phyloP scores from a whole-genome alignment of 2,113 vertebrate genomes.

The Otis tarda region DNA sequence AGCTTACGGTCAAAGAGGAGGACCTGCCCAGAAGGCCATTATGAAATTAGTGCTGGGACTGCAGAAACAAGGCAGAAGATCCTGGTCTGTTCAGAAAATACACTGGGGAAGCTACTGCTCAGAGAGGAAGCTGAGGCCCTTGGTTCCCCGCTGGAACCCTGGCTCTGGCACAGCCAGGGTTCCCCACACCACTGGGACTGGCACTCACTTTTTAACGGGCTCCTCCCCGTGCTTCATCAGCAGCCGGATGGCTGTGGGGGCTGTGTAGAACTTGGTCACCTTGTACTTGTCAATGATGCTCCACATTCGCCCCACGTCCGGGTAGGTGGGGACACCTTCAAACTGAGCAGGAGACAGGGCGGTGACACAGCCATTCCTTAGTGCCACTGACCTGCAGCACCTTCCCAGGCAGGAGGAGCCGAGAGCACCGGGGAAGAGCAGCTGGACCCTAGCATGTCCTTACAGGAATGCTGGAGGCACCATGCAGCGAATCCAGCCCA shows the following conservation, averaged over 20 bases:
- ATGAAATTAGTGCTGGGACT: not conserved
- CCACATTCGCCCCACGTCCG: slow-evolving; percentile 90
- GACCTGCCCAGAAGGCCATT: not conserved
- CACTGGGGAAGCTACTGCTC: not conserved
- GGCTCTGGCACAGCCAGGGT: not conserved
- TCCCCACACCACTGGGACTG: no score
- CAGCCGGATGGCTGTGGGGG: slow-evolving; percentile 93
- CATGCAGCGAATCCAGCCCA: not conserved
- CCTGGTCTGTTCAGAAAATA: not conserved
- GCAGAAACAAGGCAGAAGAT: not conserved
- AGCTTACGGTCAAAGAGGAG: not conserved
- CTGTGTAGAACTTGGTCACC: slow-evolving; percentile 97
- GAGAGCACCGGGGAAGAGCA: not conserved
- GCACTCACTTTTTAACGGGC: slow-evolving; percentile 87
- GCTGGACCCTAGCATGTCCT: not conserved
- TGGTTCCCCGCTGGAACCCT: not conserved
- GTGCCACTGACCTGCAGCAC: not conserved
- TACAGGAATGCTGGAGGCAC: not conserved
- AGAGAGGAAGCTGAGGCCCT: no score
- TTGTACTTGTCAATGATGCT: slow-evolving; percentile 92
- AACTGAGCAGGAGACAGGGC: slow-evolving; percentile 79
- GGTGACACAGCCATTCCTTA: not conserved
- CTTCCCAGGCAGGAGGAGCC: not conserved
- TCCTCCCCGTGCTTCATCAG: slow-evolving; percentile 97
- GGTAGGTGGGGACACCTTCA: slow-evolving; percentile 96